Base-by-base conservation (phyloP, 2,888 invertebrate genomes). In the Nymphalis c-album region DNA sequence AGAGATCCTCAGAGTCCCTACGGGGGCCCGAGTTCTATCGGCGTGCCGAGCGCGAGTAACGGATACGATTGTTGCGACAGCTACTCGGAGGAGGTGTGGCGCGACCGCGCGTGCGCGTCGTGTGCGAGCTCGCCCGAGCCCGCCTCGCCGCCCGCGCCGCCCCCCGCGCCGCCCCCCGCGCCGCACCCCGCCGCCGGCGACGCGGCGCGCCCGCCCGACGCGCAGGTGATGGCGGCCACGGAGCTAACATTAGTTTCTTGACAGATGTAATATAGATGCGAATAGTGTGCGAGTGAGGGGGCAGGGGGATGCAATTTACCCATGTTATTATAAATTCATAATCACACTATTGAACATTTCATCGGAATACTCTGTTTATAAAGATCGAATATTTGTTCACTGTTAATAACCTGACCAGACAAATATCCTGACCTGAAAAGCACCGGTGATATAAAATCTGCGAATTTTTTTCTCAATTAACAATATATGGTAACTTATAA, bases 61-160 rank as follows among this genome's bases (percentile, higher is more conserved):
- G 4, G 40, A 40, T 4, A 3, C 0, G 2, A 26, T 31, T 18
- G 31, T 35, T 18, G 10, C 5, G 10, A 7, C 78, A 91, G 91
- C 71, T 92, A 90, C 69, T 91, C 91, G 0, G 91, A 91, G 70
- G 90, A 91, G 62, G 88, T 89, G 69, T 88, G 87, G 86, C 89
- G 88, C 48, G 88, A 87, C 3, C 80, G 82, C 0, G 80, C 80
- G 48, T 86, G 87, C 73, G 82, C 76, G 66, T 88, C 89, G 0
- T 84, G 85, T 2, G 63, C 69, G 47, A 82, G 81, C 7, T 85
- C 87, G 13, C 77, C 74, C n/a, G 81, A 79, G 26, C 82, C 84
- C 68, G 86, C 82, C 63, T 79, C 72, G n/a, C 86, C 80, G 8
- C 53, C 62, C 53, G 75, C 73, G 68, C 77, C 74, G n/a, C 81